Percentiles rank a stretch among this genome's conserved stretches.
Conservation (phyloP, 1,140 invertebrate genomes). For the Vanessa atalanta region DNA sequence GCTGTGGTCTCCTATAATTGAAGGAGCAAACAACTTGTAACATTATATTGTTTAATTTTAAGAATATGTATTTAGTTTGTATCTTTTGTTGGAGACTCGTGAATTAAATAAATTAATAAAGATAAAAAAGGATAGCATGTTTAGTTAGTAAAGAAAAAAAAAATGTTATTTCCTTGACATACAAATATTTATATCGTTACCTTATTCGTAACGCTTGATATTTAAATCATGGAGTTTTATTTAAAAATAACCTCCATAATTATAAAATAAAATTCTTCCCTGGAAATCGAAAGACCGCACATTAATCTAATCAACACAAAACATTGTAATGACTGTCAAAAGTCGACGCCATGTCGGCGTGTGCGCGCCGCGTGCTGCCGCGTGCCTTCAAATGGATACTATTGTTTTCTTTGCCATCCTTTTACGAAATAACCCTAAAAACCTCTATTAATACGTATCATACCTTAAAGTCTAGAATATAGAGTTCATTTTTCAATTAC, state of each 20-base stretch:
- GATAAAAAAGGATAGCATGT: too few relatives aligned
- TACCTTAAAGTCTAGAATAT: not conserved
- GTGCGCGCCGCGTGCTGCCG: slow-evolving; percentile 55
- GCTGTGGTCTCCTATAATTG: too few relatives aligned
- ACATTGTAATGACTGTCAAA: slow-evolving; percentile 71
- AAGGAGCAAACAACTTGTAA: too few relatives aligned
- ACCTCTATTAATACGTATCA: not conserved
- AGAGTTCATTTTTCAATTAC: slow-evolving; percentile 2
- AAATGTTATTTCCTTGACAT: too few relatives aligned
- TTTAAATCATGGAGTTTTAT: too few relatives aligned
- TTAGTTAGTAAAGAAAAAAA: too few relatives aligned
- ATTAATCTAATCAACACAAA: slow-evolving; percentile 80
- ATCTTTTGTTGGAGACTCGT: too few relatives aligned
- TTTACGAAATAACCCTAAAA: slow-evolving; percentile 46
- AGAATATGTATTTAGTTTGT: too few relatives aligned
- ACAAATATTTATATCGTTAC: too few relatives aligned
- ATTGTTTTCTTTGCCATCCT: slow-evolving; percentile 62
- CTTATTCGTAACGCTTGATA: too few relatives aligned
- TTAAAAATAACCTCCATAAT: not conserved
- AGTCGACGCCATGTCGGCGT: slow-evolving; percentile 53
- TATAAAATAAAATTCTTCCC: not conserved
- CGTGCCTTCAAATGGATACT: slow-evolving; percentile 65
- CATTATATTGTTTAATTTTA: too few relatives aligned
- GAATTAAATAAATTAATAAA: too few relatives aligned
- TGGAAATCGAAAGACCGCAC: slow-evolving; percentile 57